phyloP scores from a whole-genome alignment of 2,113 vertebrate species.

The Bufo bufo region DNA sequence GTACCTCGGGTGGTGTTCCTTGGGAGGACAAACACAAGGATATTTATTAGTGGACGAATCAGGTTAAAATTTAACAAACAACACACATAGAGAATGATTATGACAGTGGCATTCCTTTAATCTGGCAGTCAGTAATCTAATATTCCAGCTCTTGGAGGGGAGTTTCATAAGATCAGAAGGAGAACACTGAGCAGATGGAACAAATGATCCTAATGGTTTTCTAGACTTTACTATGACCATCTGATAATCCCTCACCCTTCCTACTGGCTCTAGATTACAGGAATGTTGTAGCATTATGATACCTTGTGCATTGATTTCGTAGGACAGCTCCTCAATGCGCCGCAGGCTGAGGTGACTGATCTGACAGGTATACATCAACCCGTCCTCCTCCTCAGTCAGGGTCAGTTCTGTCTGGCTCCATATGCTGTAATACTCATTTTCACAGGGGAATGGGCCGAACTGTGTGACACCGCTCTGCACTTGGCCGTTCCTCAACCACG shows the following conservation, averaged over 20 bases:
- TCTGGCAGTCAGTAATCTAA: not conserved
- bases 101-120: not conserved
- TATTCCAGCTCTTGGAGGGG: too few species aligned
- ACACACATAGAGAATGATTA: not conserved
- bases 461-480: slow-evolving; percentile 45
- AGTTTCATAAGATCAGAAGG: not conserved
- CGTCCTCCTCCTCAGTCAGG: slow-evolving; percentile 65
- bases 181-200: too few species aligned
- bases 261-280: not conserved
- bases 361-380: slow-evolving; percentile 63
- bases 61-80: not conserved
- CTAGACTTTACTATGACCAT: not conserved
- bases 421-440: slow-evolving; percentile 62
- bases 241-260: not conserved
- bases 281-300: not conserved
- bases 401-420: slow-evolving; percentile 68
- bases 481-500: slow-evolving; percentile 66
- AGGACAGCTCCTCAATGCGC: slow-evolving; percentile 64
- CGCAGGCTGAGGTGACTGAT: slow-evolving; percentile 68
- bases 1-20: slow-evolving; percentile 66
- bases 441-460: slow-evolving; percentile 68
- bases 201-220: not conserved
- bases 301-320: slow-evolving; percentile 69
- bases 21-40: slow-evolving; percentile 1
- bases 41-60: not conserved